phyloP scores from a whole-genome alignment of 2,888 invertebrate genomes.

The Erebia aethiops region DNA sequence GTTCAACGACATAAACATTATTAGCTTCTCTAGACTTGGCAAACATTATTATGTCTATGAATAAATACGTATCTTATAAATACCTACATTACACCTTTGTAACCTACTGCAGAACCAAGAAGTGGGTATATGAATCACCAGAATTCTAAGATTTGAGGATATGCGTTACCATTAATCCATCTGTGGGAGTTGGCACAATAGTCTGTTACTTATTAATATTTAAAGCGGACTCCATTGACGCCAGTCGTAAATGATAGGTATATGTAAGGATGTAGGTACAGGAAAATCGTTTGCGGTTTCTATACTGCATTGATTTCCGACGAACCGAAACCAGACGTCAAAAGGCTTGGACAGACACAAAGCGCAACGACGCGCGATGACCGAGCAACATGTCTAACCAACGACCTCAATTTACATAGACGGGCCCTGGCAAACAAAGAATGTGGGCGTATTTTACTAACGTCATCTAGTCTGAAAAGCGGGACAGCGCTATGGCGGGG shows the following conservation, averaged over 20 bases:
- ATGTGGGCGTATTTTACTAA: no score
- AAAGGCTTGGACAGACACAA: neutral
- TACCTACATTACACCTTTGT: neutral
- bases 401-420: no score
- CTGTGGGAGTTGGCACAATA: neutral
- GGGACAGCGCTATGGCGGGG: no score
- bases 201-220: neutral
- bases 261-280: slow-evolving; percentile 36
- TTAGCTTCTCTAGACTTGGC: no score
- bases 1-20: slow-evolving; percentile 24
- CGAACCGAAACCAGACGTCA: slow-evolving; percentile 38
- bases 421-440: no score
- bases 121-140: neutral
- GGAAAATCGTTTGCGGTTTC: slow-evolving; percentile 46
- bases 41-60: no score
- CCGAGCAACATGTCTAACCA: neutral
- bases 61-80: no score
- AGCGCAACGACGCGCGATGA: neutral
- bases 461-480: no score
- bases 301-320: slow-evolving; percentile 37
- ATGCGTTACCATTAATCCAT: neutral
- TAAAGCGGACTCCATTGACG: slow-evolving; percentile 8
- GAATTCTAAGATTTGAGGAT: neutral
- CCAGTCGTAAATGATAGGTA: neutral
- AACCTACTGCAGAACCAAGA: neutral